A percentile compares a stretch with the other conserved stretches of the same genome.
Conservation (phyloP, 1,140 invertebrate genomes). For the Saccostrea cuccullata region DNA sequence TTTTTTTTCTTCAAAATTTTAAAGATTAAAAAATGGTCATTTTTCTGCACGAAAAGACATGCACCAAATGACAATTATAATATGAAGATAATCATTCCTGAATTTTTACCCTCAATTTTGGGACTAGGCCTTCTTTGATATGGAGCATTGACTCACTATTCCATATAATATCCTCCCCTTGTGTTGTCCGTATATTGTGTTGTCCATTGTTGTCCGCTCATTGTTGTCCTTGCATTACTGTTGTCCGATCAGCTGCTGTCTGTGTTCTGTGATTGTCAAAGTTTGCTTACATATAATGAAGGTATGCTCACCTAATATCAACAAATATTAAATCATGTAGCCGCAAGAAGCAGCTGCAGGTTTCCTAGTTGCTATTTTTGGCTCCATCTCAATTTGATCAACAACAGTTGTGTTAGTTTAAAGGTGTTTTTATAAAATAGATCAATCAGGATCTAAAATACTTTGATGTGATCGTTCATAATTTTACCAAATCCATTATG, state of each 20-base stretch:
- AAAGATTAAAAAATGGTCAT: neutral
- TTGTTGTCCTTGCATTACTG: no score
- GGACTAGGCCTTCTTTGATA: neutral
- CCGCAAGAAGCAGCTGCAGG: neutral
- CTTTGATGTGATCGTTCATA: constrained; percentile 27
- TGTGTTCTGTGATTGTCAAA: no score
- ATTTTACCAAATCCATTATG: constrained; percentile 11
- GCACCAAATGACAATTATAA: neutral
- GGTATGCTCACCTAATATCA: no score
- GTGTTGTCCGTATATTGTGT: no score
- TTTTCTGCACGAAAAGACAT: neutral
- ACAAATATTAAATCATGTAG: neutral
- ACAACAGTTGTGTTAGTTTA: constrained; percentile 3
- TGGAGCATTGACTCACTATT: neutral
- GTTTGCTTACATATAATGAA: no score
- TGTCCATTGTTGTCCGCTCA: no score
- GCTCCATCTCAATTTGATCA: neutral
- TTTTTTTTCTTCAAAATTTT: neutral
- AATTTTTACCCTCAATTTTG: neutral
- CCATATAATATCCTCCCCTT: no score
- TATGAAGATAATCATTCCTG: neutral
- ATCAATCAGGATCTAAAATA: neutral
- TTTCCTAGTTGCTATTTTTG: neutral
- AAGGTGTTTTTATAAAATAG: constrained; percentile 3
- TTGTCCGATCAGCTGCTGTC: no score